A percentile compares a stretch with the other conserved stretches of the same genome.
Conservation (phyloP, 2,888 invertebrate genomes). For the Megastigmus dorsalis region DNA sequence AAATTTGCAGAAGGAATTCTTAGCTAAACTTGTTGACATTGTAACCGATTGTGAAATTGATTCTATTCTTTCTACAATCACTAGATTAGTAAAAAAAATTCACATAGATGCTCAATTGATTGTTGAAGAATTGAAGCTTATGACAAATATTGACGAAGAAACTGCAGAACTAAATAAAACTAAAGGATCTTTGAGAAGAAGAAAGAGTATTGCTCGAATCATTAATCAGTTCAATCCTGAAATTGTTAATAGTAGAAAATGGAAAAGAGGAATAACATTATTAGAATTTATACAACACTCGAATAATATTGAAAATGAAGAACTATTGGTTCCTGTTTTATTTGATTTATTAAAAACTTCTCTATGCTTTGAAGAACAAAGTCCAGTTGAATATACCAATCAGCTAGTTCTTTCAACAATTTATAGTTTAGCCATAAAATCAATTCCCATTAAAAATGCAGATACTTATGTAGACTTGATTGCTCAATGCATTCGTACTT, state of each 20-base stretch:
- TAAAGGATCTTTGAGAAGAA: constrained; percentile 23
- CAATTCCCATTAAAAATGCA: constrained; percentile 73
- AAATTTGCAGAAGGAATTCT: constrained; percentile 61
- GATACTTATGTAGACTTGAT: constrained; percentile 83
- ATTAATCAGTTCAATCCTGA: constrained; percentile 70
- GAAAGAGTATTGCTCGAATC: constrained; percentile 38
- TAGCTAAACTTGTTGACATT: constrained; percentile 67
- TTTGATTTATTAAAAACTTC: constrained; percentile 88
- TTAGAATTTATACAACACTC: constrained; percentile 91
- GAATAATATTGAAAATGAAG: constrained; percentile 83
- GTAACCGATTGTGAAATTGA: constrained; percentile 68
- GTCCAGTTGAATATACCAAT: constrained; percentile 90
- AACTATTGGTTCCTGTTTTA: constrained; percentile 82
- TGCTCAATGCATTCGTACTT: constrained; percentile 91
- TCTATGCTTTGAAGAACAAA: constrained; percentile 87
- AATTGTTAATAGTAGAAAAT: constrained; percentile 80
- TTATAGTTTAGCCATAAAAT: constrained; percentile 75
- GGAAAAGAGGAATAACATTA: constrained; percentile 87
- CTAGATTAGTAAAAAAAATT: constrained; percentile 81
- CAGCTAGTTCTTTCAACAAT: constrained; percentile 88
- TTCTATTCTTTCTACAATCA: constrained; percentile 75
- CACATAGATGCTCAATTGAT: constrained; percentile 80
- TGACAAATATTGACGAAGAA: constrained; percentile 74
- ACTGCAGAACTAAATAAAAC: constrained; percentile 8
- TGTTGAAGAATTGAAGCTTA: constrained; percentile 77